Evolutionary conservation across 1,140 invertebrate species (phyloP).

Genomic region (Ericerus pela): DNA sequence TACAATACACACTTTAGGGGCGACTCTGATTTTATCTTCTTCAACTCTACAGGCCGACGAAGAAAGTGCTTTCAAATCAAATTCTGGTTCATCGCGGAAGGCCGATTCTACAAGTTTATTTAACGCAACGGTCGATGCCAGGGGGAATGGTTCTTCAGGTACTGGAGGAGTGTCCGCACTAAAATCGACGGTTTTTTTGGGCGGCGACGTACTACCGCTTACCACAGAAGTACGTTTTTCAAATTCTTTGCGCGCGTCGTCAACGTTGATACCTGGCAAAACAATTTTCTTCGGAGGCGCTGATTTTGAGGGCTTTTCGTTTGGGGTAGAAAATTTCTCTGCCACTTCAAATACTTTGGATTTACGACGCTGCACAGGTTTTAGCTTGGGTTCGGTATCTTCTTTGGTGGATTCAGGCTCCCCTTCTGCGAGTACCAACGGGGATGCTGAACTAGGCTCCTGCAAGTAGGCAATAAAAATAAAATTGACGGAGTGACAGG

Average conservation of each 20-base stretch:
- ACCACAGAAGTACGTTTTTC: slow-evolving; percentile 52
- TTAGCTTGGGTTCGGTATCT: no score
- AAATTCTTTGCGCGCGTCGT: slow-evolving; percentile 67
- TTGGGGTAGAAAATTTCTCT: background rate
- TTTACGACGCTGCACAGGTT: no score
- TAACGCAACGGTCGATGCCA: slow-evolving; percentile 25
- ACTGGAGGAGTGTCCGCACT: background rate
- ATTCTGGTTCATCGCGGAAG: slow-evolving; percentile 14
- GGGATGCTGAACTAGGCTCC: no score
- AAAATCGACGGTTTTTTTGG: background rate
- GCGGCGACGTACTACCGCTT: background rate
- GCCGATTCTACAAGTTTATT: slow-evolving; percentile 25
- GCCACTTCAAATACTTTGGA: no score
- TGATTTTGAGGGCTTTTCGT: slow-evolving; percentile 24
- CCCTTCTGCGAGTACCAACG: no score
- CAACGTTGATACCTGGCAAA: slow-evolving; percentile 64
- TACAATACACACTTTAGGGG: background rate
- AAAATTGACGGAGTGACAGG: no score
- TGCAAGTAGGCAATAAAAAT: no score
- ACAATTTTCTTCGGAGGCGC: slow-evolving; percentile 59
- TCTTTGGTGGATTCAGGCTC: no score
- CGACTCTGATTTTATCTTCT: background rate
- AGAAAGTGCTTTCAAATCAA: background rate
- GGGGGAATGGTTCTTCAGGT: slow-evolving; percentile 16
- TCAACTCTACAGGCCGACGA: background rate